Conservation (phyloP, 2,113 vertebrate species). For the Myiopsitta monachus region DNA sequence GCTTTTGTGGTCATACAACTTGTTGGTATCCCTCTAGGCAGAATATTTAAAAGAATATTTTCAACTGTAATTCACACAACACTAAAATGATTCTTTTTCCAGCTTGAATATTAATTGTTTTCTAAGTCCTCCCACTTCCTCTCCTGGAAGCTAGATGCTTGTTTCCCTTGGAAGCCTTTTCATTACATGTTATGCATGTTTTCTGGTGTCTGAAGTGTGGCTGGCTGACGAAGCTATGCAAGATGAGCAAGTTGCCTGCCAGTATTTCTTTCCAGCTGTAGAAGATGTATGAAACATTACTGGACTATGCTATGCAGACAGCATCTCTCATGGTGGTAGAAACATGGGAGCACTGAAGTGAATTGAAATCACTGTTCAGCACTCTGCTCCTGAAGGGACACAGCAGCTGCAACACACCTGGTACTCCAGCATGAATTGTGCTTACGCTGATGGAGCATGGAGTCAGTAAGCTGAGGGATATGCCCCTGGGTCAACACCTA, state of each 20-base stretch:
- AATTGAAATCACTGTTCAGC: neutral
- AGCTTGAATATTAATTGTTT: neutral
- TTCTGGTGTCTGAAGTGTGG: neutral
- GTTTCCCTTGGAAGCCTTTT: slow-evolving; percentile 23
- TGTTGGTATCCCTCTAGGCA: neutral
- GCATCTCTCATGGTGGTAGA: neutral
- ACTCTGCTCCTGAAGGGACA: neutral
- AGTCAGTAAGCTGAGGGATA: neutral
- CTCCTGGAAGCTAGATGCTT: neutral
- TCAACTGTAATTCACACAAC: neutral
- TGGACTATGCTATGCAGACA: neutral
- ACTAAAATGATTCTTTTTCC: neutral
- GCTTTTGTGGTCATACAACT: neutral
- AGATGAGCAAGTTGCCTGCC: neutral
- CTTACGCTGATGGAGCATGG: neutral
- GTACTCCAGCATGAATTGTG: neutral
- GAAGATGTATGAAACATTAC: neutral
- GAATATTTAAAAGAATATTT: neutral
- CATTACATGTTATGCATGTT: neutral
- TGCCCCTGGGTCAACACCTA: rapidly evolving
- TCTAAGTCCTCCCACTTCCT: neutral
- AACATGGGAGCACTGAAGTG: rapidly evolving
- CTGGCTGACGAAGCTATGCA: neutral
- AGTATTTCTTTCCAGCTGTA: neutral
- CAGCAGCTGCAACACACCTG: neutral